A percentile compares a stretch with the other conserved stretches of the same genome.
Evolutionary conservation across 2,113 vertebrate species (phyloP).

Genomic region (Herpailurus yagouaroundi): DNA sequence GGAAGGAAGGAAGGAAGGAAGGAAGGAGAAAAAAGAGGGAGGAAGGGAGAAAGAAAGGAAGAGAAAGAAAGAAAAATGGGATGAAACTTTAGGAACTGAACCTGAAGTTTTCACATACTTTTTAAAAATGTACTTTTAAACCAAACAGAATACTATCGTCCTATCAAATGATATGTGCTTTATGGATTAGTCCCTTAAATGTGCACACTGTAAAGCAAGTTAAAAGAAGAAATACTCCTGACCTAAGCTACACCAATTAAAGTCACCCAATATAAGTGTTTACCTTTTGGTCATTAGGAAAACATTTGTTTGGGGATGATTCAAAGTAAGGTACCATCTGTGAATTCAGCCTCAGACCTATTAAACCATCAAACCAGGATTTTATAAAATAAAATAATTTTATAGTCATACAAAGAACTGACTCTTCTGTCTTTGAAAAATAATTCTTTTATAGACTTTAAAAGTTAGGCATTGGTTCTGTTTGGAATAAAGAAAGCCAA

Average conservation of each 20-base stretch:
- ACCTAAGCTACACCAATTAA: not conserved
- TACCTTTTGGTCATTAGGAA: not conserved
- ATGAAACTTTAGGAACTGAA: not conserved
- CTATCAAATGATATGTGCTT: not conserved
- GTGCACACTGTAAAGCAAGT: not conserved
- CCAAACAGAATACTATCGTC: not conserved
- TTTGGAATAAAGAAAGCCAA: not conserved
- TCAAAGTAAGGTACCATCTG: not conserved
- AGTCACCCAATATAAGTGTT: not conserved
- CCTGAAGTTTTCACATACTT: not conserved
- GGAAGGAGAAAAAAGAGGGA: not conserved
- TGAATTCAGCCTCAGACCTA: not conserved
- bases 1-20: not conserved
- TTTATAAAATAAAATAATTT: not conserved
- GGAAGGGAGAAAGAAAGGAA: not conserved
- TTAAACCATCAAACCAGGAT: not conserved
- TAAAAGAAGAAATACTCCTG: not conserved
- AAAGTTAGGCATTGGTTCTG: not conserved
- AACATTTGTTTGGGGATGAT: not conserved
- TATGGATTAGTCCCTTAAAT: not conserved
- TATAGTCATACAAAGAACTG: not conserved
- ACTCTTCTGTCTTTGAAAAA: not conserved
- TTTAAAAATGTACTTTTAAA: not conserved
- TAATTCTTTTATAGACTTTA: not conserved
- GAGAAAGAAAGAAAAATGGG: not conserved